Evolutionary conservation across 1,140 invertebrate genomes (phyloP), one percentile per base, ranked within the genome.

Genomic region (Bathynomus jamesi): DNA sequence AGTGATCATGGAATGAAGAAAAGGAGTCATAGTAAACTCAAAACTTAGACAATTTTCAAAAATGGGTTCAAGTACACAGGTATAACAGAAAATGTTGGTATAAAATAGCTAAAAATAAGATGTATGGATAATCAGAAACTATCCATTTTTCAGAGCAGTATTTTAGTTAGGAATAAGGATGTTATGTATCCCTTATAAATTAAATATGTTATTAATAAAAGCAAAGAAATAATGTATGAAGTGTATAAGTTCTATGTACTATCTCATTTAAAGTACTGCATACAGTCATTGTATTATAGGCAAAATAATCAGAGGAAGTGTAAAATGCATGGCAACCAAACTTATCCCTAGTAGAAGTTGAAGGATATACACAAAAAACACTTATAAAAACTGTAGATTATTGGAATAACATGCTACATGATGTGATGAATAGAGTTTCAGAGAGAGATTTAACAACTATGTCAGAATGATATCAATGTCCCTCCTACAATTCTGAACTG

Each of bases 161-260:
- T 53, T 21, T 53, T 53, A 53, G 46, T 53, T 53, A 53, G 21
- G 21, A 21, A 53, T 21, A 53, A 53, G 11, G 21, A 53, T 53
- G 46, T 13, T 21, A 68, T 32, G 66, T 67, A 76, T 76, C 40
- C 78, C 62, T 70, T 65, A 61, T 32, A 70, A 73, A 27, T 28
- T 61, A 61, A 29, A 66, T 27, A 65, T 53, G 11, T 71, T 3
- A 17, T 28, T 61, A 68, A 53, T 21, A 53, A 70, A 70, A 68
- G 28, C 64, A 74, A 74, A 40, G 73, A 69, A 46, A 40, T 68
- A 71, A 71, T 65, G 63, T 13, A 68, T 74, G 29, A 63, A 65
- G 7, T 8, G 21, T 21, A 17, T 40, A 27, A 72, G 24, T 0
- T 27, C 46, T 25, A 29, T 24, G n/a, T 8, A 28, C 5, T 27